Evolutionary conservation across 2,888 invertebrate genomes (phyloP).

Genomic region (Aplocera efformata): DNA sequence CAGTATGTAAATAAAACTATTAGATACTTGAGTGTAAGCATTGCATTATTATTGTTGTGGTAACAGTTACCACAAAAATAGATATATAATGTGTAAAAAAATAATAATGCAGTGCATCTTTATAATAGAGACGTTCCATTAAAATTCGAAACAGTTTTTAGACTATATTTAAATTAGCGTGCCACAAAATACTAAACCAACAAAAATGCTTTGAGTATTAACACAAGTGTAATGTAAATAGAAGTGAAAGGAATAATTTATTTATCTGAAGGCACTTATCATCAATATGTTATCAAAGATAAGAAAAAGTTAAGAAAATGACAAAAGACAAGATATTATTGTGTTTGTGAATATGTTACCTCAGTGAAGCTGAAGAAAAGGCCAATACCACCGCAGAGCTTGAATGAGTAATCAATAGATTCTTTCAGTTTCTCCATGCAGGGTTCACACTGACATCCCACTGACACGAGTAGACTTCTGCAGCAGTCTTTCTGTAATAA

Average conservation of each 20-base stretch:
- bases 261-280: slow-evolving; percentile 7
- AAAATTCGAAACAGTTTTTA: neutral
- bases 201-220: neutral
- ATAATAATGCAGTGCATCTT: slow-evolving; percentile 4
- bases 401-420: slow-evolving; percentile 92
- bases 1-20: slow-evolving; percentile 1
- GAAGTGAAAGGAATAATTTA: neutral
- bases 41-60: slow-evolving; percentile 7
- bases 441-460: slow-evolving; percentile 83
- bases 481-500: slow-evolving; percentile 80
- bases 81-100: too few relatives aligned
- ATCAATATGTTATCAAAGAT: neutral
- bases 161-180: slow-evolving; percentile 9
- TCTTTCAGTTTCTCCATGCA: slow-evolving; percentile 88
- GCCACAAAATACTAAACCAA: neutral
- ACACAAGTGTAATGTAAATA: too few relatives aligned
- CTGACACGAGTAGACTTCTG: slow-evolving; percentile 34
- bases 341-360: slow-evolving; percentile 78
- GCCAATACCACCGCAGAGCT: slow-evolving; percentile 94
- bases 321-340: neutral
- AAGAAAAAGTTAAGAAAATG: slow-evolving; percentile 1
- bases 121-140: slow-evolving; percentile 8
- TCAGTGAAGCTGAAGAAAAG: slow-evolving; percentile 98
- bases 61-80: too few relatives aligned
- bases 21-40: slow-evolving; percentile 9